Base-by-base conservation (phyloP, 1,140 invertebrate genomes). In the Pachypeltis micranthus region DNA sequence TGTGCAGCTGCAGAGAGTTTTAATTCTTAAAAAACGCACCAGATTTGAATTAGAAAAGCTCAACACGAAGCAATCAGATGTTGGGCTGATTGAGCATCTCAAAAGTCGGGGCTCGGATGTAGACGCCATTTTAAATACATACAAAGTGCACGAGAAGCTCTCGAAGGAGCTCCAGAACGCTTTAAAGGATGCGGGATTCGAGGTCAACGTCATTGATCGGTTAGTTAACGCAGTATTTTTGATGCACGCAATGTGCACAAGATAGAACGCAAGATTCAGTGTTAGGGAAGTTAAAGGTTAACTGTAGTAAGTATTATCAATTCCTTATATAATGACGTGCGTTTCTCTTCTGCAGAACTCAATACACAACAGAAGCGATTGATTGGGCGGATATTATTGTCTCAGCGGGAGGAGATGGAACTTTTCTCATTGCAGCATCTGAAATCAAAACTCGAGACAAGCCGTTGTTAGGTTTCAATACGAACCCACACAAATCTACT, bases 331-430 rank as follows among this genome's bases (percentile, higher is more conserved):
- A 19, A 10, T 54, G n/a, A 54, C 4, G 19, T n/a, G 4, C 4
- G 19, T n/a, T 54, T 54, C 19, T 58, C 2, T 29, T 58, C 23
- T 27, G 16, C 34, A 79, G 85, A 63, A 80, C 83, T 74, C 82
- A 83, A 67, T 85, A 85, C 69, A 84, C 76, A 67, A 78, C 85
- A 63, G 84, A 90, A 27, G 74, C 83, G 54, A 84, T 98, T 66
- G 81, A 87, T 60, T 97, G 94, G 92, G 93, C 93, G 21, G 96
- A 99, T 80, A 80, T 93, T 44, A 83, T 99, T 59, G 81, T 99
- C 16, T 91, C 95, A 0, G 90, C 93, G 67, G 96, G 96, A 44
- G 97, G 97, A 0, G 96, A 99, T 79, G 97, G 97, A 2, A 99
- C 96, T 25, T 99, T 97, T 77, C 80, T 99, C 28, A 77, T 98